These are phyloP conservation scores for Sympetrum striolatum DNA, from an alignment of 2,888 invertebrate genomes.

Conservation along the genomic window DNA sequence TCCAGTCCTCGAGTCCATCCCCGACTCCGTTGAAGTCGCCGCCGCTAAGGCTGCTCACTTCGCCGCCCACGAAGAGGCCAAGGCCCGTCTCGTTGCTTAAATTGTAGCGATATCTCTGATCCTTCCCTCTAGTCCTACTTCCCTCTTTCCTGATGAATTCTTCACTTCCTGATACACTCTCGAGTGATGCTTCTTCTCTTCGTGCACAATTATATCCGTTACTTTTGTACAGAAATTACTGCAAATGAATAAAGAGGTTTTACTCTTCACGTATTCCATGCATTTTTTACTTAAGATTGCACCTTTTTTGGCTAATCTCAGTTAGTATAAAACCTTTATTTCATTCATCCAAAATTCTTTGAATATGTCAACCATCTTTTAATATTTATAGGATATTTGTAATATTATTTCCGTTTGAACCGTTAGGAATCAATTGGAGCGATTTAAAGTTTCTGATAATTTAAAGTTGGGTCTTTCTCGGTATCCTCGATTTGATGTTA, in stretches of 20 bases:
- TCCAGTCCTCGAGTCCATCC: constrained; percentile 58
- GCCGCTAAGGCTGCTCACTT: constrained; percentile 51
- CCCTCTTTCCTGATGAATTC: neutral
- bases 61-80: constrained; percentile 60
- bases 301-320: too few species aligned
- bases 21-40: constrained; percentile 53
- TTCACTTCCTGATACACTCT: neutral
- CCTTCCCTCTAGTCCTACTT: neutral
- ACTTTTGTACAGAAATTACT: neutral
- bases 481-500: too few species aligned
- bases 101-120: neutral
- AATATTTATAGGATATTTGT: too few species aligned
- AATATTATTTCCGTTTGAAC: too few species aligned
- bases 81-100: constrained; percentile 54
- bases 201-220: neutral
- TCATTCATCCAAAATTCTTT: too few species aligned
- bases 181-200: neutral
- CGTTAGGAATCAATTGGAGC: too few species aligned
- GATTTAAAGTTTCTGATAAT: too few species aligned
- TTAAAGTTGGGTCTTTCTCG: too few species aligned
- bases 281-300: neutral
- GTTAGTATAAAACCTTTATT: too few species aligned
- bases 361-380: too few species aligned
- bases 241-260: constrained; percentile 21
- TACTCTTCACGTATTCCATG: neutral